phyloP scores from a whole-genome alignment of 2,888 invertebrate species.

The Litoditis marina region DNA sequence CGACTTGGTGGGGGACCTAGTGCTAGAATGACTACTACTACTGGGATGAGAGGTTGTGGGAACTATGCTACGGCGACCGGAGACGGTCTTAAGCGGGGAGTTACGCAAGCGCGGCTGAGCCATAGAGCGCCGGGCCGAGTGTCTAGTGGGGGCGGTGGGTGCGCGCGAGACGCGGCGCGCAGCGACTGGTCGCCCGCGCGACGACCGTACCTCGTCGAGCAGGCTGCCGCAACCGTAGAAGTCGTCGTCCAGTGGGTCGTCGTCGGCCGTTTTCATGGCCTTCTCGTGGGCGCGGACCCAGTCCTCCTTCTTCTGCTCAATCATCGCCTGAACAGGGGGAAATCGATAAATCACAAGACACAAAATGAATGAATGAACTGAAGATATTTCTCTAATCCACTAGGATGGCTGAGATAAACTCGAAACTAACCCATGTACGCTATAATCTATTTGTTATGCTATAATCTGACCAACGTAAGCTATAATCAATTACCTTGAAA shows the following conservation, averaged over 20 bases:
- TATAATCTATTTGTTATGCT: too few species aligned
- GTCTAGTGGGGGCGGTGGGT: neutral
- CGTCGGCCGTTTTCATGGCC: slow-evolving; percentile 30
- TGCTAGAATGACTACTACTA: too few species aligned
- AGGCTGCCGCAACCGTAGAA: slow-evolving; percentile 26
- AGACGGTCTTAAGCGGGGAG: slow-evolving; percentile 12
- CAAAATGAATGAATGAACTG: too few species aligned
- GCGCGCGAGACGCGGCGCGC: neutral
- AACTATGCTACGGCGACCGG: neutral
- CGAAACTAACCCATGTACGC: neutral
- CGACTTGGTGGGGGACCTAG: too few species aligned
- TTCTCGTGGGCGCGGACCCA: slow-evolving; percentile 42
- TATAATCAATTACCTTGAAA: too few species aligned
- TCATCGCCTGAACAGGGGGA: slow-evolving; percentile 32
- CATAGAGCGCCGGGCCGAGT: slow-evolving; percentile 1
- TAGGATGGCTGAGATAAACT: neutral
- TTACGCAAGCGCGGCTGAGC: slow-evolving; percentile 3
- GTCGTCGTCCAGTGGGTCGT: slow-evolving; percentile 19
- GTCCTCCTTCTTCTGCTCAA: slow-evolving; percentile 44
- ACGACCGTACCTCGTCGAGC: slow-evolving; percentile 43
- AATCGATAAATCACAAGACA: too few species aligned
- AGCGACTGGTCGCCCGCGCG: slow-evolving; percentile 8
- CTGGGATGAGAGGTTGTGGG: neutral
- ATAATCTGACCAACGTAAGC: too few species aligned
- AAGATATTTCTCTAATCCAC: too few species aligned